Percentiles rank a stretch among this genome's conserved stretches.
These are phyloP conservation scores for Liodrosophila aerea DNA, from an alignment of 2,888 invertebrate species.

Conservation along the genomic window DNA sequence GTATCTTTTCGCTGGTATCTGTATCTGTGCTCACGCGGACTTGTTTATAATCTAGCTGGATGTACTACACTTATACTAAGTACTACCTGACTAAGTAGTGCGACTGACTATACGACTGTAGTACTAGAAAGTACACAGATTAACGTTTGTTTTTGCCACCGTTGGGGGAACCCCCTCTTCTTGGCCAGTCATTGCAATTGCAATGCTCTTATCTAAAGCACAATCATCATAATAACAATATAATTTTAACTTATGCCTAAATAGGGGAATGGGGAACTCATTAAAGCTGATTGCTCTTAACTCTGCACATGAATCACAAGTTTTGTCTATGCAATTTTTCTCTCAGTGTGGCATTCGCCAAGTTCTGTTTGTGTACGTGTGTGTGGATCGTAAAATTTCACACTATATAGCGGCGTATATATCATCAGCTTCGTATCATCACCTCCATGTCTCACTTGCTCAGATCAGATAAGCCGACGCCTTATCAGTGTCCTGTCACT, in stretches of 20 bases:
- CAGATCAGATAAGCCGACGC: constrained; percentile 10
- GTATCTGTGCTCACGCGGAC: constrained; percentile 1
- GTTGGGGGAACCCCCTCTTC: neutral
- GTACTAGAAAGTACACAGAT: constrained; percentile 13
- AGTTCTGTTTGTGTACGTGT: neutral
- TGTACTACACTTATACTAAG: no score
- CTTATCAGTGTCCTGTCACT: constrained; percentile 14
- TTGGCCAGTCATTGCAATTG: neutral
- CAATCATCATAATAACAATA: constrained; percentile 18
- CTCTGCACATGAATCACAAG: neutral
- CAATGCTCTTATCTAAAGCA: constrained; percentile 2
- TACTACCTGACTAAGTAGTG: no score
- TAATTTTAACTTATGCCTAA: constrained; percentile 9
- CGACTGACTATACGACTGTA: neutral
- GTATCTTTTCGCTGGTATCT: neutral
- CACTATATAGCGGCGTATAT: neutral
- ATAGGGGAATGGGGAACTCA: neutral
- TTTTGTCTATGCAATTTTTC: neutral
- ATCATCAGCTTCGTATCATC: constrained; percentile 7
- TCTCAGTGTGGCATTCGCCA: constrained; percentile 3
- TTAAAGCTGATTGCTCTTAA: no score
- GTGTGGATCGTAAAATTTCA: constrained; percentile 7
- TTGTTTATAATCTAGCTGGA: constrained; percentile 16
- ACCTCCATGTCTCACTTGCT: constrained; percentile 5
- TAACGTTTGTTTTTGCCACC: constrained; percentile 26